Conservation (phyloP, 2,113 vertebrate genomes). For the Copsychus sechellarum region DNA sequence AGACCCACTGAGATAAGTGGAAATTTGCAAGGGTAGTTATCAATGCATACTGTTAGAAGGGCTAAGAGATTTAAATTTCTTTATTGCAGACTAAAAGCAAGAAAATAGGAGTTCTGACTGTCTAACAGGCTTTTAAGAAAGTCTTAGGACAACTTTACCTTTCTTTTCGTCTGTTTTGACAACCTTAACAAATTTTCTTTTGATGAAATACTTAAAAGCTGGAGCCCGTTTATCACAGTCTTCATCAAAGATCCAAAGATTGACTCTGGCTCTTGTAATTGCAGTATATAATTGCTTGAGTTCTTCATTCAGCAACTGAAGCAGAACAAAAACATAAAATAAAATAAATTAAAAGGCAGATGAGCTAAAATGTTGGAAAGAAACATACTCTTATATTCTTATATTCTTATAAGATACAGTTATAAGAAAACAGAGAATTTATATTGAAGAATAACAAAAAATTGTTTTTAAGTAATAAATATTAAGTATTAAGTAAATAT, state of each 20-base stretch:
- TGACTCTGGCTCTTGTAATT: slow-evolving; percentile 81
- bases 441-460: not conserved
- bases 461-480: not conserved
- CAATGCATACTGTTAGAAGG: not conserved
- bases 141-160: slow-evolving; percentile 59
- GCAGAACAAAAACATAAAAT: not conserved
- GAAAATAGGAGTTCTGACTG: not conserved
- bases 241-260: slow-evolving; percentile 85
- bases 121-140: not conserved
- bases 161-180: slow-evolving; percentile 80
- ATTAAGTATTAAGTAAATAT: too few species aligned
- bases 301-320: slow-evolving; percentile 81
- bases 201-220: slow-evolving; percentile 80
- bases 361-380: not conserved
- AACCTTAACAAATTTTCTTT: slow-evolving; percentile 74
- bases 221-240: slow-evolving; percentile 78
- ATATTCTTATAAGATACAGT: not conserved
- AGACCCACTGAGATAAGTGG: not conserved
- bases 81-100: not conserved
- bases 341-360: not conserved
- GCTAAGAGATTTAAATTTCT: not conserved
- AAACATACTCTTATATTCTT: not conserved
- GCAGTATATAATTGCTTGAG: slow-evolving; percentile 83
- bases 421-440: not conserved
- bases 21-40: not conserved